Percentiles rank a stretch among this genome's conserved stretches.
Evolutionary conservation across 64 coral and sea anemone genomes (phyloP).

Genomic region (Dendrophyllia cribrosa): DNA sequence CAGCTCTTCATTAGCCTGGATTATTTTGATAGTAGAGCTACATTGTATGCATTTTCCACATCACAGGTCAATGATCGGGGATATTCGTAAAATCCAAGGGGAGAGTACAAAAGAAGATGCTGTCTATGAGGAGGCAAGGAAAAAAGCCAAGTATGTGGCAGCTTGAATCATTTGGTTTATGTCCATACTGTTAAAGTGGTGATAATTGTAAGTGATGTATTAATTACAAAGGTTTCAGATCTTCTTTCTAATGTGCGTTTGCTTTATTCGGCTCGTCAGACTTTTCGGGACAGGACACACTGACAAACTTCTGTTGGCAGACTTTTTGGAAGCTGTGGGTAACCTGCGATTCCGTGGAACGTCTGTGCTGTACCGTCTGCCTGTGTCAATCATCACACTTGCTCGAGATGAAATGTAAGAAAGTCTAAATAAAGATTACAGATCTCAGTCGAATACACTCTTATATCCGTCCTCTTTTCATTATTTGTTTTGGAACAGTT

Average conservation of each 20-base stretch:
- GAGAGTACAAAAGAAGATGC: background rate
- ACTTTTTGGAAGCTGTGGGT: conserved; percentile 82
- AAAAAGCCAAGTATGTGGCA: conserved; percentile 51
- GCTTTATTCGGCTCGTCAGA: background rate
- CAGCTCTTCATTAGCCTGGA: background rate
- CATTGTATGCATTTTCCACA: background rate
- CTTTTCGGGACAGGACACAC: conserved; percentile 39
- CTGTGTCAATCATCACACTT: conserved; percentile 51
- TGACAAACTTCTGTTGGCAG: conserved; percentile 28
- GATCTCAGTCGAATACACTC: background rate
- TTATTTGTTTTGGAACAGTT: too few species aligned
- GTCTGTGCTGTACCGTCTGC: conserved; percentile 70
- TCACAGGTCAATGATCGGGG: conserved; percentile 50
- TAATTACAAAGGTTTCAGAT: background rate
- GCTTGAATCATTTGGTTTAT: background rate
- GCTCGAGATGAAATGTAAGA: conserved; percentile 47
- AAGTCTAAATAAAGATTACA: conserved; percentile 1
- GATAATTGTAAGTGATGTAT: too few species aligned
- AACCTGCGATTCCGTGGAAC: conserved; percentile 78
- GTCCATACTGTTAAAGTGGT: background rate
- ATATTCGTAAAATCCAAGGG: conserved; percentile 42
- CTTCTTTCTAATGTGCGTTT: background rate
- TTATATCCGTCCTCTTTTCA: too few species aligned
- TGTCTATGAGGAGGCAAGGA: conserved; percentile 26
- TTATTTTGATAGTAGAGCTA: too few species aligned